Conservation (phyloP, 2,888 invertebrate species). For the Amiota mariae region DNA sequence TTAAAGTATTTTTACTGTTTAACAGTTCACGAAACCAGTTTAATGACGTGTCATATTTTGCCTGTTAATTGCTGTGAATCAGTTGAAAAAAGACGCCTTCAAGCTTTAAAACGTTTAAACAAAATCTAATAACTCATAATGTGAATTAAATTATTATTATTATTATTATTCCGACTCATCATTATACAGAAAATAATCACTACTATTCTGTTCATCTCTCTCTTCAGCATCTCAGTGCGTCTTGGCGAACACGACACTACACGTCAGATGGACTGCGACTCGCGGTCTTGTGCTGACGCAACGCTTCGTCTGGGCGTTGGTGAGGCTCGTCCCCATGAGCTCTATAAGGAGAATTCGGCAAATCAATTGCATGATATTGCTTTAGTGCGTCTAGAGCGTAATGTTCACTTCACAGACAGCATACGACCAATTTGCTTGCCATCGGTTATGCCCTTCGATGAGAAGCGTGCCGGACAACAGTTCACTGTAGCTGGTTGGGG, state of each 20-base stretch:
- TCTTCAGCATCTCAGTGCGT: slow-evolving; percentile 61
- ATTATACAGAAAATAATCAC: not conserved
- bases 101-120: not conserved
- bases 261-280: slow-evolving; percentile 70
- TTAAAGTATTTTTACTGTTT: slow-evolving; percentile 46
- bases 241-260: slow-evolving; percentile 70
- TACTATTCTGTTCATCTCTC: slow-evolving; percentile 13
- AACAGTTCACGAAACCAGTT: slow-evolving; percentile 19
- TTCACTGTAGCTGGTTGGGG: slow-evolving; percentile 80
- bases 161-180: too few relatives aligned
- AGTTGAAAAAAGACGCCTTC: slow-evolving; percentile 2
- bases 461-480: slow-evolving; percentile 50
- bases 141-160: too few relatives aligned
- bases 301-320: slow-evolving; percentile 79
- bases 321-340: slow-evolving; percentile 79
- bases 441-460: slow-evolving; percentile 51
- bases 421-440: slow-evolving; percentile 79
- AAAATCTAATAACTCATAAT: too few relatives aligned
- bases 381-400: slow-evolving; percentile 77
- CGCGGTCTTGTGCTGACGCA: slow-evolving; percentile 73
- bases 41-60: not conserved
- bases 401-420: slow-evolving; percentile 76
- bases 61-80: slow-evolving; percentile 11
- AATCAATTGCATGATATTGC: slow-evolving; percentile 84
- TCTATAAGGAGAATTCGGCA: slow-evolving; percentile 76